These are phyloP conservation scores for Sylvia atricapilla DNA, from an alignment of 2,113 vertebrate species.

Conservation along the genomic window DNA sequence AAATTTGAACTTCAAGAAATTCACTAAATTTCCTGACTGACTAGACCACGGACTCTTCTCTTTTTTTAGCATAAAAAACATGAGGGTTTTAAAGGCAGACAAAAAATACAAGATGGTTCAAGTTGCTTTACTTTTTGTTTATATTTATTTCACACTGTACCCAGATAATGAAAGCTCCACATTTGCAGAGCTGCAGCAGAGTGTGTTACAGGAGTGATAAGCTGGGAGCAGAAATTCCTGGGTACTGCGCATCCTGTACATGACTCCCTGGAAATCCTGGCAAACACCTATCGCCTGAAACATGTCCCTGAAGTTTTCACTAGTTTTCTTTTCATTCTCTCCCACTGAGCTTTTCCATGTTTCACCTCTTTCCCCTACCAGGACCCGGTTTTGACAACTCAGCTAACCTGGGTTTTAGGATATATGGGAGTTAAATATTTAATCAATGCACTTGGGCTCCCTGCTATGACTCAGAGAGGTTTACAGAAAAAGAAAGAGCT, in stretches of 20 bases:
- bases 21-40: not conserved
- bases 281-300: not conserved
- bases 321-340: not conserved
- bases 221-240: not conserved
- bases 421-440: not conserved
- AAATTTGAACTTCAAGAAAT: not conserved
- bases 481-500: not conserved
- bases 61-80: not conserved
- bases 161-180: not conserved
- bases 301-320: not conserved
- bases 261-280: not conserved
- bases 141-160: not conserved
- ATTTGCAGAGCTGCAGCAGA: not conserved
- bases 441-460: not conserved
- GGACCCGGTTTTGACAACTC: not conserved
- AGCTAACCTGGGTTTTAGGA: not conserved
- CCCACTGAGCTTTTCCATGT: not conserved
- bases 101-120: not conserved
- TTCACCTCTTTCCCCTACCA: not conserved
- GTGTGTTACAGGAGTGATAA: not conserved
- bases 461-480: not conserved
- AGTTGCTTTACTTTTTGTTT: not conserved
- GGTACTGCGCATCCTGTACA: not conserved
- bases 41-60: not conserved
- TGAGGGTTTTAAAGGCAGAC: not conserved